phyloP scores from a whole-genome alignment of 2,797 vertebrate species.

The Hemitrygon akajei region DNA sequence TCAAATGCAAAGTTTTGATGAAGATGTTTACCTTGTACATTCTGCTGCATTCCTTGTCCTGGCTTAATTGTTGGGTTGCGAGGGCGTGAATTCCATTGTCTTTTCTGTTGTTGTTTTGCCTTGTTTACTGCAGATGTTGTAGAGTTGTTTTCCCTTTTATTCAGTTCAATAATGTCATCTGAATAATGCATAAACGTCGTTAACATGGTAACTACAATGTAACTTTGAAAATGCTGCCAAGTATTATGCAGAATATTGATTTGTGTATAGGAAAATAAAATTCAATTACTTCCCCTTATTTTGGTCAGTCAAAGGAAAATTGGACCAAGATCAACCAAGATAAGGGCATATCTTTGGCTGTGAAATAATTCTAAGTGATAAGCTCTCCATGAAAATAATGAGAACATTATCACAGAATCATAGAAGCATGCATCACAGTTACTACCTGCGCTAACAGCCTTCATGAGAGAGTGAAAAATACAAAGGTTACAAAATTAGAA shows the following conservation, averaged over 20 bases:
- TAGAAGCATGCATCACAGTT: too few species aligned
- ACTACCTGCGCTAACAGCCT: background rate
- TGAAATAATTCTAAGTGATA: background rate
- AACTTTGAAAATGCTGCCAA: background rate
- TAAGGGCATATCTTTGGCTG: background rate
- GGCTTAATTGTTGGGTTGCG: conserved; percentile 43
- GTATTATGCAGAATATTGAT: background rate
- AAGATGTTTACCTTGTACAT: conserved; percentile 54
- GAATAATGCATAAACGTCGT: conserved; percentile 21
- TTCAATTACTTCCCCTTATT: background rate
- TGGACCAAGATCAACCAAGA: background rate
- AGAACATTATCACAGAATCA: background rate
- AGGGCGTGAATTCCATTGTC: conserved; percentile 42
- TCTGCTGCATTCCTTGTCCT: conserved; percentile 50
- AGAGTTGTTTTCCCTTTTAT: conserved; percentile 50
- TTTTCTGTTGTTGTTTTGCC: conserved; percentile 41
- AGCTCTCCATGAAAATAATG: background rate
- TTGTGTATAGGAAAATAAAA: background rate
- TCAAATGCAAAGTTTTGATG: background rate
- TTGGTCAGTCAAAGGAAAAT: background rate
- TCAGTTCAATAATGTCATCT: conserved; percentile 67
- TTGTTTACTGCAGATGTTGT: background rate
- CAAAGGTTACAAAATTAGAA: background rate
- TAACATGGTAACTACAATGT: conserved; percentile 36
- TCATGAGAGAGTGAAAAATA: background rate